phyloP scores from a whole-genome alignment of 2,113 vertebrate species.

The Neodon shergylaensis region DNA sequence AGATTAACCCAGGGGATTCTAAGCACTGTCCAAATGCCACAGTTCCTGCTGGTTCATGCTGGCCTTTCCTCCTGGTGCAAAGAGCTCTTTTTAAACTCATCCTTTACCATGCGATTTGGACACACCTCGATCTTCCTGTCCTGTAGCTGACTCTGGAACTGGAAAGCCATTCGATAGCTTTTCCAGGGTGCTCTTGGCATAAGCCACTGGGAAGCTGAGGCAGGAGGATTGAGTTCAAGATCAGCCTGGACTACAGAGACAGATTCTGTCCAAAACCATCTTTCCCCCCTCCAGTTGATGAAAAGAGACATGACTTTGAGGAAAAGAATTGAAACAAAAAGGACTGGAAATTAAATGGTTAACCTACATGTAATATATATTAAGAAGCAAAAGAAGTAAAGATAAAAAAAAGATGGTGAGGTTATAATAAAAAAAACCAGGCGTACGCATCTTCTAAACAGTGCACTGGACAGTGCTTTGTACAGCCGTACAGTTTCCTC shows the following conservation, averaged over 20 bases:
- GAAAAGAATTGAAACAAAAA: conserved; percentile 55
- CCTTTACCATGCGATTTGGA: neutral
- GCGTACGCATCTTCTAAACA: neutral
- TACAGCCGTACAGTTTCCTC: neutral
- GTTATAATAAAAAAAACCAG: neutral
- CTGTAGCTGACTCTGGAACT: neutral
- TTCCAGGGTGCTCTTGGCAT: neutral
- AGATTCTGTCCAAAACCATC: neutral
- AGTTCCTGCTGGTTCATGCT: rapidly evolving
- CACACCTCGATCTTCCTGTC: neutral
- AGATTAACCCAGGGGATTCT: neutral
- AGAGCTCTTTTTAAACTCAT: neutral
- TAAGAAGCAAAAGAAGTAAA: conserved; percentile 69
- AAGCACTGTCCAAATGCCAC: neutral
- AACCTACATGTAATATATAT: neutral
- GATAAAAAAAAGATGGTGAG: neutral
- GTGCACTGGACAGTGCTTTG: neutral
- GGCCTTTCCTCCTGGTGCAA: neutral
- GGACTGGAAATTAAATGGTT: conserved; percentile 7
- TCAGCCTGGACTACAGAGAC: neutral
- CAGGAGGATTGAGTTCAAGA: neutral
- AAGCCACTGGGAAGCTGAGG: neutral
- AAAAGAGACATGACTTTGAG: conserved; percentile 19
- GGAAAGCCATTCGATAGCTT: conserved; percentile 43
- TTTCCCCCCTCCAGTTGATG: neutral